These are phyloP conservation scores for Aptenodytes forsteri DNA, from an alignment of 2,113 vertebrate species.

Conservation along the genomic window DNA sequence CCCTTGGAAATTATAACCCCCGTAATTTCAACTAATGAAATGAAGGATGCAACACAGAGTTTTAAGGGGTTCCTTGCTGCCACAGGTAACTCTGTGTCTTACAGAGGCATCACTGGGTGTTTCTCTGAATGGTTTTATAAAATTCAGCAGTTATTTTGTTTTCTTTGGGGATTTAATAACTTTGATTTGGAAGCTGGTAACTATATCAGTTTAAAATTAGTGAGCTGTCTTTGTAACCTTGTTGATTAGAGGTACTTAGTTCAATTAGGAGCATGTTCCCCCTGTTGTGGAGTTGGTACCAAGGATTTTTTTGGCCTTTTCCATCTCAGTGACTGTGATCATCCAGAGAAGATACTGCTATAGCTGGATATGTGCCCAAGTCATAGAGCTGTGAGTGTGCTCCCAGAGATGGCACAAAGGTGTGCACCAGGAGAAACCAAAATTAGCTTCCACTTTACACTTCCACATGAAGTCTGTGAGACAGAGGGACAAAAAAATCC, in stretches of 20 bases:
- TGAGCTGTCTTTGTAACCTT: neutral
- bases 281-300: neutral
- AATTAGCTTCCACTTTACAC: neutral
- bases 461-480: neutral
- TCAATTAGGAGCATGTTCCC: neutral
- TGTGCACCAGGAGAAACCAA: fast-evolving
- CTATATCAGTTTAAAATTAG: fast-evolving
- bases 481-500: neutral
- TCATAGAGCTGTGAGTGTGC: too few relatives aligned
- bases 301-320: neutral
- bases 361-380: neutral
- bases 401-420: neutral
- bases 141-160: neutral
- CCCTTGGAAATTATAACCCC: neutral
- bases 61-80: neutral
- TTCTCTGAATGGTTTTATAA: neutral
- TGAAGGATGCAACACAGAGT: neutral
- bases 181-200: neutral
- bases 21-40: neutral
- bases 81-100: neutral
- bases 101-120: neutral
- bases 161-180: neutral
- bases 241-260: neutral
- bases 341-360: neutral
- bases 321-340: neutral